Base-by-base conservation (phyloP, 2,888 invertebrate genomes). In the Xylota sylvarum region DNA sequence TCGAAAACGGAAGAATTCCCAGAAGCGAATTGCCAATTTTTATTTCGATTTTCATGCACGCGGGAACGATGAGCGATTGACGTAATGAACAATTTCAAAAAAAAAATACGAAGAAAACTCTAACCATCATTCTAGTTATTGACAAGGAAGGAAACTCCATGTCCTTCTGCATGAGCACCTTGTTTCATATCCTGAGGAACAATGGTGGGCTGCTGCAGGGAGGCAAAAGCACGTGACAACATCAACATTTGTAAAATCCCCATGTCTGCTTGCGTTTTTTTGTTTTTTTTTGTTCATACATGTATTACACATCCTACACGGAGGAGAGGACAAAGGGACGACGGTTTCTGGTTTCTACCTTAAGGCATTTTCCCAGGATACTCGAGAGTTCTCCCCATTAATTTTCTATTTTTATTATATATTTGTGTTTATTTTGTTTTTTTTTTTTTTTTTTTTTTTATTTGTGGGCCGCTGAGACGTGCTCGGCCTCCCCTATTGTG, bases 21-120 rank as follows among this genome's bases (percentile, higher is more conserved):
- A 58, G 46, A 77, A 64, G 69, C 56, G 56, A 80, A 74, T 84
- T 84, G 84, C 35, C 80, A 80, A 84, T 79, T 80, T 74, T 84
- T 52, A 80, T 80, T 74, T 74, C 50, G 73, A 79, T 79, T 74
- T 67, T 60, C 72, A 40, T 32, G 43, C 43, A 48, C n/a, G 50
- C 65, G 23, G 19, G 56, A 43, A 27, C 37, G 43, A 58, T 37
- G 48, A 65, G 73, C 19, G 52, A 73, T 73, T 6, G 35, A 30
- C 35, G 23, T 37, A 64, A 65, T 50, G 52, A 73, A 70, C 52
- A 35, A 27, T n/a, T n/a, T n/a, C 30, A 19, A 32, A 43, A 46
- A 70, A 12, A 43, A 27, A 12, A 40, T 9, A 50, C 9, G 5
- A 48, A 23, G 23, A 23, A 23, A 23, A 23, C 3, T 3, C 23